Evolutionary conservation across 2,797 vertebrate genomes (phyloP), one percentile per base, ranked within the genome.

Genomic region (Eremophila alpestris): DNA sequence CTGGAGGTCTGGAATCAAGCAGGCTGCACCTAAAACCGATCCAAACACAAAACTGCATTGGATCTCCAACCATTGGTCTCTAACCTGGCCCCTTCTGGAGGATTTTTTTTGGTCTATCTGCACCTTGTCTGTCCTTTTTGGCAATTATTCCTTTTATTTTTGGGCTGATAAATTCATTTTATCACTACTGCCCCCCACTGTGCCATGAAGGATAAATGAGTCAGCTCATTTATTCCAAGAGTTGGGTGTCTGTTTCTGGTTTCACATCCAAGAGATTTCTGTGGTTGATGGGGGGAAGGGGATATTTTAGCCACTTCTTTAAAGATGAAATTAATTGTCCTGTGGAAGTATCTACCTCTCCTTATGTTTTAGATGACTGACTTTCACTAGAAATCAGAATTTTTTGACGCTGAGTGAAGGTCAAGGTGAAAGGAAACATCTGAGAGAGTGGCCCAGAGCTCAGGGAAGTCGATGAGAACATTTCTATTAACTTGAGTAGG

Each of bases 341-440:
- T 81, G 46, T 21, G 36, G 77, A 90, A 55, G 17, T 62, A 65
- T 81, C 82, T 48, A 18, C 87, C 51, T 63, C 60, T 80, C 78
- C 87, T 91, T 71, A 80, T 8, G 46, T 58, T 93, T 95, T 69
- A 93, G 62, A 83, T 91, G 58, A 86, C 34, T 91, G 84, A 51
- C 32, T 89, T 94, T 83, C 13, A 10, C 73, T 59, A 38, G 73
- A 91, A 95, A 90, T 75, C 24, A 8, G 4, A 43, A 45, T 83
- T 93, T 90, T 90, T 95, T 77, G 69, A 41, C 0, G 2, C 17
- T 64, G 54, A 63, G 27, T 87, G 87, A 92, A 95, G 65, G 85
- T 91, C 85, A 96, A 94, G 93, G 91, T 94, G 91, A 94, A 89
- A 93, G 88, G 29, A 46, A 9, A 1, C 87, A 75, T 83, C 73